These are phyloP conservation scores for Pangasius macronema DNA, from an alignment of 2,797 vertebrate species.

Conservation along the genomic window DNA sequence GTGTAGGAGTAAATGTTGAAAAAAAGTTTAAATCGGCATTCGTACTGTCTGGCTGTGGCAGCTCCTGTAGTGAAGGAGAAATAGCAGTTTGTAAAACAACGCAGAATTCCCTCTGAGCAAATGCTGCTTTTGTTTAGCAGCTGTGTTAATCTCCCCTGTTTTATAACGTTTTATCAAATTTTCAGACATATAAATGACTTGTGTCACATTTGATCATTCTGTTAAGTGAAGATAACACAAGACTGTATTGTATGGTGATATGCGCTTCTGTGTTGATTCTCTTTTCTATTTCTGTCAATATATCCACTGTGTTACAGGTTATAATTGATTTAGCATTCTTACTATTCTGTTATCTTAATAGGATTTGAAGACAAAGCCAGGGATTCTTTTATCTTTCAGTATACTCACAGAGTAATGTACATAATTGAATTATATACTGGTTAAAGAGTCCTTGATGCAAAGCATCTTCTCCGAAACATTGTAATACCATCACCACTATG, in stretches of 20 bases:
- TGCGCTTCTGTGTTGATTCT: not conserved
- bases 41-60: not conserved
- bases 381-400: not conserved
- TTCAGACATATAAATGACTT: not conserved
- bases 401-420: not conserved
- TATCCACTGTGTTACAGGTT: not conserved
- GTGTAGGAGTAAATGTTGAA: not conserved
- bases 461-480: not conserved
- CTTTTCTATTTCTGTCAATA: not conserved
- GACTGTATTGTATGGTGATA: not conserved
- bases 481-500: not conserved
- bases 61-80: not conserved
- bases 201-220: not conserved
- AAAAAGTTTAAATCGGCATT: not conserved
- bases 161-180: not conserved
- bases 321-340: not conserved
- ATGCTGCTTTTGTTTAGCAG: not conserved
- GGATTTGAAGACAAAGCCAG: not conserved
- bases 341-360: not conserved
- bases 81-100: not conserved
- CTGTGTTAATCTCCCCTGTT: not conserved
- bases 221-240: not conserved
- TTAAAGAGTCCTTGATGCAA: not conserved
- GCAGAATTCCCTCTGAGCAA: not conserved
- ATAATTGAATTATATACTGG: not conserved